Conservation (phyloP, 2,888 invertebrate species). For the Anticlea derivata region DNA sequence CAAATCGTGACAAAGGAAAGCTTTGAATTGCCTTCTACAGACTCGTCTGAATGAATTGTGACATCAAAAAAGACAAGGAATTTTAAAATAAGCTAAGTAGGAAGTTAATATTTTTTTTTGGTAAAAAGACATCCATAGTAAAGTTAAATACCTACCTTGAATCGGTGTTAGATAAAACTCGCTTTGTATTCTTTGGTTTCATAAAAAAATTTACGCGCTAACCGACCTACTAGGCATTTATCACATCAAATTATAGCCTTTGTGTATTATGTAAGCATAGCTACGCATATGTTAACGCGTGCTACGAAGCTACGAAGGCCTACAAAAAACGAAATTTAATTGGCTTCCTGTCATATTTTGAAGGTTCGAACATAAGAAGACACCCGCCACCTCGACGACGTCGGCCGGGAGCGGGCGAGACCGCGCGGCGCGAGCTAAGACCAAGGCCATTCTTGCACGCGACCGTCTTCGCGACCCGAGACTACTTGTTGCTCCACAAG, state of each 20-base stretch:
- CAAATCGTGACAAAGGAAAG: constrained; percentile 12
- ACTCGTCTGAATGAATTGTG: constrained; percentile 2
- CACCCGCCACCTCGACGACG: constrained; percentile 30
- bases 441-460: constrained; percentile 73
- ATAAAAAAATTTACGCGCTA: neutral
- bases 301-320: constrained; percentile 18
- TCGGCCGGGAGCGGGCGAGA: constrained; percentile 54
- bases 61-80: constrained; percentile 7
- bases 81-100: neutral
- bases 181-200: constrained; percentile 1
- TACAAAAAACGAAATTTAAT: constrained; percentile 27
- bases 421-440: constrained; percentile 55
- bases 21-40: constrained; percentile 8
- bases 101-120: too few relatives aligned
- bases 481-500: constrained; percentile 70
- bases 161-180: too few relatives aligned
- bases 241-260: neutral
- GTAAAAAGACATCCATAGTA: too few relatives aligned
- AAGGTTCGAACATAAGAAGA: constrained; percentile 37
- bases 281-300: constrained; percentile 6
- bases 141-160: too few relatives aligned
- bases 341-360: constrained; percentile 33
- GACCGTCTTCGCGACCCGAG: constrained; percentile 50
- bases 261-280: constrained; percentile 9
- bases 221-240: neutral